Evolutionary conservation across 2,797 vertebrate species (phyloP).

Genomic region (Zenarchopterus dispar): DNA sequence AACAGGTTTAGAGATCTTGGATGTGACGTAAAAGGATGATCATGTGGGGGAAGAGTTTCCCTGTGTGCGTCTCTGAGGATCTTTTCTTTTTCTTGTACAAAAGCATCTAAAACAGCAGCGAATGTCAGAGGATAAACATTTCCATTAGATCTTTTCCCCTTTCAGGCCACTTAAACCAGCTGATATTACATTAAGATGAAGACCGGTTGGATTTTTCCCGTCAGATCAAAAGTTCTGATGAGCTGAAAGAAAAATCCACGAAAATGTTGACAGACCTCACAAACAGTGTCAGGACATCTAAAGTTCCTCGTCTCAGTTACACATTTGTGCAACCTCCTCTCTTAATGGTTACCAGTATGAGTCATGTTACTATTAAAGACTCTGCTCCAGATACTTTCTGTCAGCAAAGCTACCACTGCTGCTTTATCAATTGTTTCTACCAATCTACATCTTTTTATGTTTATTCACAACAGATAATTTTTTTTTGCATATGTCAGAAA

Average conservation of each 20-base stretch:
- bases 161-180: conserved; percentile 4
- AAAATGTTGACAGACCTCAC: not conserved
- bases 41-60: conserved; percentile 1
- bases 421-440: not conserved
- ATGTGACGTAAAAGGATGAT: conserved; percentile 24
- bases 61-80: not conserved
- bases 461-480: not conserved
- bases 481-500: not conserved
- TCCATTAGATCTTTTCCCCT: not conserved
- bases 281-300: conserved; percentile 9
- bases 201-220: not conserved
- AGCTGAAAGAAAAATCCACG: too few relatives aligned
- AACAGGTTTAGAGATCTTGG: conserved; percentile 65
- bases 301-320: conserved; percentile 55
- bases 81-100: not conserved
- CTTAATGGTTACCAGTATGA: conserved; percentile 35
- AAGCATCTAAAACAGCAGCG: not conserved
- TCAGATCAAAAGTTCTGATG: not conserved
- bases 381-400: conserved; percentile 9
- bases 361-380: conserved; percentile 58
- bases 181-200: not conserved
- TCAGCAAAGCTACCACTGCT: not conserved
- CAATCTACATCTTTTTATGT: not conserved
- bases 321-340: conserved; percentile 28
- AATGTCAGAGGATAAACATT: not conserved